A percentile compares a stretch with the other conserved stretches of the same genome.
These are phyloP conservation scores for Vidua macroura DNA, from an alignment of 2,113 vertebrate species.

Conservation along the genomic window DNA sequence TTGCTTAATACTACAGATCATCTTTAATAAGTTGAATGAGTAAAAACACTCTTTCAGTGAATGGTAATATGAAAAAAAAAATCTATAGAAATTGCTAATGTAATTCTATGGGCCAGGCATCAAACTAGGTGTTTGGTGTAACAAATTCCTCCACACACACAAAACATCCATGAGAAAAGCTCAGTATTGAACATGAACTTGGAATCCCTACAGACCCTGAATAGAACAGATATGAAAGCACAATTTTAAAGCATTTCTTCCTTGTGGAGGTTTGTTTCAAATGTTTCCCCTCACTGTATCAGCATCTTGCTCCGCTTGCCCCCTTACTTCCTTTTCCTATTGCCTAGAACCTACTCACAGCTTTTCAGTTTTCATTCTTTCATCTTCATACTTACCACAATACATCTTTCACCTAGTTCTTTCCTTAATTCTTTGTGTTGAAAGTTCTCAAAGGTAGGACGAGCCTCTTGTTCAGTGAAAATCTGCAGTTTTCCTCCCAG, in stretches of 20 bases:
- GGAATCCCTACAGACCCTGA: background rate
- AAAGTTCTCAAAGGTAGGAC: background rate
- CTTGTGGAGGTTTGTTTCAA: background rate
- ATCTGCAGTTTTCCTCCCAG: background rate
- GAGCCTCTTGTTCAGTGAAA: background rate
- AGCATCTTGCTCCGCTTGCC: background rate
- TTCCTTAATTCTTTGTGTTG: background rate
- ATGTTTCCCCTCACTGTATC: accelerated
- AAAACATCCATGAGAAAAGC: background rate
- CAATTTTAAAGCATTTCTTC: background rate
- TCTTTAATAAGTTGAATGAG: background rate
- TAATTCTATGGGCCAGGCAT: background rate
- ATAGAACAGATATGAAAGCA: background rate
- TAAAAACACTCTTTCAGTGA: background rate
- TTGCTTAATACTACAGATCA: background rate
- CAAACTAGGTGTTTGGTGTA: background rate
- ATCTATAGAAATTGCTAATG: background rate
- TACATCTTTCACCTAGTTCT: background rate
- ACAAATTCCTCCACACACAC: background rate
- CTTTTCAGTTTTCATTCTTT: background rate
- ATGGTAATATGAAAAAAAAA: background rate
- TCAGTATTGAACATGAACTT: background rate
- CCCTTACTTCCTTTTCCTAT: background rate
- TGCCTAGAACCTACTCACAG: background rate
- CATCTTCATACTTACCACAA: background rate